phyloP scores from a whole-genome alignment of 2,113 vertebrate genomes.

The Myanophis thanlyinensis region DNA sequence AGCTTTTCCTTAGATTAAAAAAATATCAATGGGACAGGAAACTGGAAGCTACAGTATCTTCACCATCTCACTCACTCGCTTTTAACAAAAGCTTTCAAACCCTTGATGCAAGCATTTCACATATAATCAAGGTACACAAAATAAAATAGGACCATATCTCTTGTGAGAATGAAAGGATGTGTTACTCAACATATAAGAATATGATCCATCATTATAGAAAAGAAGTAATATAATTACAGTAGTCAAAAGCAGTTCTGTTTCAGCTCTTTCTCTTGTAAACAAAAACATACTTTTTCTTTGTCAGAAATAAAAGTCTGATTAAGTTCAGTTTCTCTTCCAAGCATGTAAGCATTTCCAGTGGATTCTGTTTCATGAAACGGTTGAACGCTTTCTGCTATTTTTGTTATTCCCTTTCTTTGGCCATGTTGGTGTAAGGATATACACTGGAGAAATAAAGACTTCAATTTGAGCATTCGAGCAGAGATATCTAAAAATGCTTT shows the following conservation, averaged over 20 bases:
- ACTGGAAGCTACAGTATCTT: background rate
- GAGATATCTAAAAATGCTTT: slow-evolving; percentile 31
- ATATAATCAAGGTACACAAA: background rate
- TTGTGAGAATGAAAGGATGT: background rate
- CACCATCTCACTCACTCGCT: background rate
- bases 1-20: too few species aligned
- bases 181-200: background rate
- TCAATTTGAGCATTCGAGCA: slow-evolving; percentile 2
- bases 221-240: fast-evolving
- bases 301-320: slow-evolving; percentile 23
- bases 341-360: slow-evolving; percentile 6
- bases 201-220: background rate
- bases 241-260: background rate
- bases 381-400: slow-evolving; percentile 31
- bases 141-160: background rate
- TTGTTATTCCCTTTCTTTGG: slow-evolving; percentile 15
- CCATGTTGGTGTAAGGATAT: slow-evolving; percentile 23
- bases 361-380: slow-evolving; percentile 32
- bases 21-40: background rate
- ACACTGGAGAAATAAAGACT: slow-evolving; percentile 13
- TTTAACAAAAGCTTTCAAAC: background rate
- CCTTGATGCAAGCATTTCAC: background rate
- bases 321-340: slow-evolving; percentile 35
- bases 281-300: background rate
- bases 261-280: background rate